Base-by-base conservation (phyloP, 1,140 invertebrate genomes). In the Galendromus occidentalis region DNA sequence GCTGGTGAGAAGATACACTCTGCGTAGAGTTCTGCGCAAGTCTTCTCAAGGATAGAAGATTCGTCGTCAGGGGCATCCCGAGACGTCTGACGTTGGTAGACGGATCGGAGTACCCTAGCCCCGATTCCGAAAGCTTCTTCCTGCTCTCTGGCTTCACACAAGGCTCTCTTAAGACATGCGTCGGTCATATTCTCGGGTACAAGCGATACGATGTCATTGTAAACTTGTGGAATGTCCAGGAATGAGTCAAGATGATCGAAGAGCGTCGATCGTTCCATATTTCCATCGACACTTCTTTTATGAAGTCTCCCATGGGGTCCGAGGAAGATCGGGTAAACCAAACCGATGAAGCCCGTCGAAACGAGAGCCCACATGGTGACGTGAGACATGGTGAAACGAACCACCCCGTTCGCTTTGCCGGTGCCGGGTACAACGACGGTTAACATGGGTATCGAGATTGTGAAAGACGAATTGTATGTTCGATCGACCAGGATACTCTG, bases 391-490 rank as follows among this genome's bases (percentile, higher is more conserved):
- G 51, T 20, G 25, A 59, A 33, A 59, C 51, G 51, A 59, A 59
- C 51, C 22, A 59, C 22, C n/a, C 51, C 51, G 25, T 59, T 59
- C 33, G 51, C 1, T 9, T 25, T 25, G 7, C 4, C 6, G 1
- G 14, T 1, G 9, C 42, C 28, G 12, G 4, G 42, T 18, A 65
- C 28, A 22, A 44, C 14, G 18, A 64, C 47, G 14, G 44, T 20
- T 33, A 28, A 17, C 14, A 44, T 33, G 7, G 28, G 67, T 7
- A 65, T 17, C 25, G 51, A 67, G 20, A 65, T 20, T 18, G 5
- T 51, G 14, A 39, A 66, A 30, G 44, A 67, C 28, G 42, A 55
- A 20, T 59, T 51, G 44, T 66, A 51, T 17, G 18, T 41, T 12
- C 20, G 33, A 22, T 67, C 28, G n/a, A 25, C 14, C 17, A 59